phyloP scores from a whole-genome alignment of 1,140 invertebrate genomes.

The Leucophenga varia region DNA sequence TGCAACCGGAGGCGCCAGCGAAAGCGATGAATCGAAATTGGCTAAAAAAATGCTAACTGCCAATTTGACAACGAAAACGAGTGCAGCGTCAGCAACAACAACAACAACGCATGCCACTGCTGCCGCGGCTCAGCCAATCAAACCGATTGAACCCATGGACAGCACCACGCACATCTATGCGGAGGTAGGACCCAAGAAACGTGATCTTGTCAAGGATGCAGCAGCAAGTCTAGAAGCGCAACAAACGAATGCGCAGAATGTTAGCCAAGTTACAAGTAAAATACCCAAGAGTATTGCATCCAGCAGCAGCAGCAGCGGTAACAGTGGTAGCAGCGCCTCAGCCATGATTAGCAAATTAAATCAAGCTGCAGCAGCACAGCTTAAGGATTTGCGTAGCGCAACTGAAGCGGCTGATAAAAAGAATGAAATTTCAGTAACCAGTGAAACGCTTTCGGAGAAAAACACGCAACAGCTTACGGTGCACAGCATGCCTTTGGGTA shows the following conservation, averaged over 20 bases:
- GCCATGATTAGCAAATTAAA: slow-evolving; percentile 38
- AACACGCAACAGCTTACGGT: slow-evolving; percentile 61
- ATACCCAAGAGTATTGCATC: slow-evolving; percentile 47
- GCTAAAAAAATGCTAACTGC: slow-evolving; percentile 43
- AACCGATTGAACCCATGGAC: slow-evolving; percentile 34
- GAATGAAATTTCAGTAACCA: slow-evolving; percentile 41
- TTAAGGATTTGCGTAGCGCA: slow-evolving; percentile 9
- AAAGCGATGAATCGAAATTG: slow-evolving; percentile 53
- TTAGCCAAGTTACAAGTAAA: slow-evolving; percentile 45
- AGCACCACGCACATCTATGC: slow-evolving; percentile 51
- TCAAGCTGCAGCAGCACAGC: slow-evolving; percentile 8
- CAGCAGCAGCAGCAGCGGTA: slow-evolving; percentile 40
- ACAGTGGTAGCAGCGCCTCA: slow-evolving; percentile 31
- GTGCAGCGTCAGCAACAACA: slow-evolving; percentile 37
- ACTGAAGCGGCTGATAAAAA: slow-evolving; percentile 30
- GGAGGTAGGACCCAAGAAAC: slow-evolving; percentile 47
- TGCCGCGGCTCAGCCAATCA: slow-evolving; percentile 30
- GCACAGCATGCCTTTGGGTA: slow-evolving; percentile 67
- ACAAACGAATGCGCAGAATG: slow-evolving; percentile 16
- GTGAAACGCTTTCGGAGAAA: slow-evolving; percentile 43
- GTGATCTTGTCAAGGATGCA: slow-evolving; percentile 30
- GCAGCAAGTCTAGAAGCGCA: slow-evolving; percentile 12
- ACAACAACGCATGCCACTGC: neutral
- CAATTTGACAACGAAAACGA: slow-evolving; percentile 1
- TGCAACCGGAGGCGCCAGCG: slow-evolving; percentile 27